Percentiles rank a stretch among this genome's conserved stretches.
phyloP scores from a whole-genome alignment of 2,888 invertebrate genomes.

The Parelbella ahira region DNA sequence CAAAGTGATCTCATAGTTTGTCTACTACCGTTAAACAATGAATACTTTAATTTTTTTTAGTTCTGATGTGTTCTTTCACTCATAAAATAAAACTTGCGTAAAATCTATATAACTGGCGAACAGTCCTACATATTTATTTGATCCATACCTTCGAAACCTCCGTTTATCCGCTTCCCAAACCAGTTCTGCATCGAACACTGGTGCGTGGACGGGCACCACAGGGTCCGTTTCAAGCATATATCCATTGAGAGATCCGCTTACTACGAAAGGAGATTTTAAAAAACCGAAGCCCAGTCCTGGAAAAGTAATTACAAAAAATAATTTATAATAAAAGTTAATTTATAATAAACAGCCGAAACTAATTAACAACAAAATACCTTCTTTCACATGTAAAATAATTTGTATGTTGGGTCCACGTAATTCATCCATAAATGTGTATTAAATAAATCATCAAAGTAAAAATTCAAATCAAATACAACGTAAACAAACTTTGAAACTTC shows the following conservation, averaged over 20 bases:
- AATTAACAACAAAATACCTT: slow-evolving; percentile 63
- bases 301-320: slow-evolving; percentile 2
- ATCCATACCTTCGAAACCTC: slow-evolving; percentile 82
- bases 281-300: slow-evolving; percentile 81
- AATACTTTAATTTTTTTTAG: too few relatives aligned
- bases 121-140: too few relatives aligned
- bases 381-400: slow-evolving; percentile 84
- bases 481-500: slow-evolving; percentile 44
- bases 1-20: too few relatives aligned
- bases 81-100: too few relatives aligned
- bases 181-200: slow-evolving; percentile 86
- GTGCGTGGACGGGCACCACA: slow-evolving; percentile 77
- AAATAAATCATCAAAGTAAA: slow-evolving; percentile 37
- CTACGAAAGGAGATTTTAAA: slow-evolving; percentile 73
- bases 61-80: too few relatives aligned
- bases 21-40: too few relatives aligned
- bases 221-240: slow-evolving; percentile 85
- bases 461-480: slow-evolving; percentile 46
- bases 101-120: too few relatives aligned
- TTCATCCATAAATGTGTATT: slow-evolving; percentile 79
- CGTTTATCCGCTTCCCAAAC: slow-evolving; percentile 90
- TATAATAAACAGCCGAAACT: too few relatives aligned
- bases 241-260: slow-evolving; percentile 83
- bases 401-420: slow-evolving; percentile 82
- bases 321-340: too few relatives aligned